Base-by-base conservation (phyloP, 53 echinoderm and acorn worm genomes). In the Paelopatides confundens region DNA sequence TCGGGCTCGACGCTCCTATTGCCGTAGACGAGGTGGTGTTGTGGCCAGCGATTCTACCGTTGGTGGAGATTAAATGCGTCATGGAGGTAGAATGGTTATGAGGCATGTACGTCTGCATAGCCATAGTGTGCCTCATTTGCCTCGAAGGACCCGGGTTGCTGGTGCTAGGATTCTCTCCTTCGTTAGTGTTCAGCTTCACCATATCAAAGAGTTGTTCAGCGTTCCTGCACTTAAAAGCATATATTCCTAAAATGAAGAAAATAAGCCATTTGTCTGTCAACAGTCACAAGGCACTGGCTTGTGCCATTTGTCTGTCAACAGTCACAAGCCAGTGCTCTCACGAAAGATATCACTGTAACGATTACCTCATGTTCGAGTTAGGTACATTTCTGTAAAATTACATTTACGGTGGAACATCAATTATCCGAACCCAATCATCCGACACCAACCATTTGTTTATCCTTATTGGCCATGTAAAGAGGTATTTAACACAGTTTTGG, bases 191-290 rank as follows among this genome's bases (percentile, higher is more conserved):
- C 40, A 90, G 87, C 69, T 98, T 92, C 15, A 98, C 94, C 35
- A 92, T 62, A 26, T 89, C 88, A 71, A 98, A 98, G 29, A 98
- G 88, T 74, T 90, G 92, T 40, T 91, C 90, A 13, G 94, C 95
- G 27, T 93, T 69, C 52, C 95, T 98, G 85, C 98, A 95, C 85
- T 98, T 98, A 86, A 97, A 97, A 12, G 97, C 97, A 50, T 97
- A 97, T 63, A 97, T 95, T 31, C 97, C 97, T 97, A 69, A 13
- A 67, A 34, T 11, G 31, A 35, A 35, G 68, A 67, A 3, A 67
- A 67, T 43, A 43, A 12, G 12, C 12, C 12, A 3, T 3, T 8
- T 43, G 12, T 43, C 43, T 43, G 12, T 43, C 43, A 43, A 43
- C 0, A 43, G 43, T 43, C 43, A 43, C 43, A 43, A 43, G 43